These are phyloP conservation scores for Callipepla squamata DNA, from an alignment of 2,113 vertebrate species.

Conservation along the genomic window DNA sequence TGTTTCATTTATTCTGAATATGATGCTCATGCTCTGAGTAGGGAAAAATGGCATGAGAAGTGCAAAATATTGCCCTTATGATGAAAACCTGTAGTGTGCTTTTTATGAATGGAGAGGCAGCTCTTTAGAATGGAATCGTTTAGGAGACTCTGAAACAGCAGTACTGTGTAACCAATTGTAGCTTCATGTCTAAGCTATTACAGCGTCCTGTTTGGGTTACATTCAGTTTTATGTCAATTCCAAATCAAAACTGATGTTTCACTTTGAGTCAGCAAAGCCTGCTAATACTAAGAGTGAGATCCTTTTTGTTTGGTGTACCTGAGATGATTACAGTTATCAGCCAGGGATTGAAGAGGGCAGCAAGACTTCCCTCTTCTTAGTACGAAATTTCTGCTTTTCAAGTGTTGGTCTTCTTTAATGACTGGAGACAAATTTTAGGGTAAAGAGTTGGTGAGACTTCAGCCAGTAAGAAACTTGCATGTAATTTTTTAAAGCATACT, in stretches of 20 bases:
- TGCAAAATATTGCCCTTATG: background rate
- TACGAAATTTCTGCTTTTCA: background rate
- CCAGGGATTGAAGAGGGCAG: background rate
- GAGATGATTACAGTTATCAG: background rate
- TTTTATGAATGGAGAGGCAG: background rate
- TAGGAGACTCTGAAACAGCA: background rate
- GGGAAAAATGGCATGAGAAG: background rate
- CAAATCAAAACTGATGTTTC: background rate
- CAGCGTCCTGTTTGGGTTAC: background rate
- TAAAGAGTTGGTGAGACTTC: background rate
- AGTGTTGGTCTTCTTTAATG: background rate
- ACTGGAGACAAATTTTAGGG: background rate
- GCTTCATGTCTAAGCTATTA: background rate
- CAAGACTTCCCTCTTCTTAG: background rate
- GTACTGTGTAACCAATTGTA: background rate
- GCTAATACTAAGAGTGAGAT: background rate
- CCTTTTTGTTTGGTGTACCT: background rate
- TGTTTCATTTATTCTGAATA: conserved; percentile 15
- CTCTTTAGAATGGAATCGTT: background rate
- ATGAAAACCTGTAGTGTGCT: background rate
- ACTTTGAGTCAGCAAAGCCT: background rate
- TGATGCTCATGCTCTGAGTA: background rate
- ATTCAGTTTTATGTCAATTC: background rate
- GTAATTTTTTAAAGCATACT: background rate
- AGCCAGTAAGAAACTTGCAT: background rate